A percentile compares a stretch with the other conserved stretches of the same genome.
Evolutionary conservation across 2,113 vertebrate genomes (phyloP).

Genomic region (Xiphophorus hellerii): DNA sequence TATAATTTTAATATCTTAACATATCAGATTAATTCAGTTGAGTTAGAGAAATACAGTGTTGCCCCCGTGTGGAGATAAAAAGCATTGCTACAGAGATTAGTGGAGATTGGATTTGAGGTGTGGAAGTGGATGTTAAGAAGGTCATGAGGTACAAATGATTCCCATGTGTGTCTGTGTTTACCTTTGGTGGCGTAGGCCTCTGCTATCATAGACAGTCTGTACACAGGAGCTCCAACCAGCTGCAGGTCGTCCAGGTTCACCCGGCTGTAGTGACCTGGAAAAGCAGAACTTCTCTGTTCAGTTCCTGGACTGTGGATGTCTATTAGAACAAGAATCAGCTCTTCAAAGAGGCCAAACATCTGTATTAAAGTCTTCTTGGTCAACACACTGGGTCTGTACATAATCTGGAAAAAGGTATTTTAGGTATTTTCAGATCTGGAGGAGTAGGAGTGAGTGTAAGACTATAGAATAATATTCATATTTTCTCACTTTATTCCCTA

Average conservation of each 20-base stretch:
- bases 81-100: conserved; percentile 16
- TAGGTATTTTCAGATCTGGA: neutral
- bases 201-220: conserved; percentile 92
- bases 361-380: neutral
- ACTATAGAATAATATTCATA: no score
- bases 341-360: no score
- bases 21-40: neutral
- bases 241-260: conserved; percentile 90
- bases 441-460: neutral
- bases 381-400: no score
- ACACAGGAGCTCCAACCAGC: conserved; percentile 86
- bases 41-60: conserved; percentile 22
- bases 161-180: conserved; percentile 45
- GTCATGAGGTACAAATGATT: neutral
- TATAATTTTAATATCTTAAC: neutral
- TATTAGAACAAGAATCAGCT: neutral
- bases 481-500: neutral
- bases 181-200: conserved; percentile 96
- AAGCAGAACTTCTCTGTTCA: neutral
- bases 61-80: conserved; percentile 51
- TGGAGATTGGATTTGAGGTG: neutral
- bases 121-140: neutral
- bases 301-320: neutral
- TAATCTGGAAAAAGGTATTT: no score
- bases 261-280: conserved; percentile 83